These are phyloP conservation scores for Rotaria macrura DNA, from an alignment of 2,888 invertebrate species.

Conservation along the genomic window DNA sequence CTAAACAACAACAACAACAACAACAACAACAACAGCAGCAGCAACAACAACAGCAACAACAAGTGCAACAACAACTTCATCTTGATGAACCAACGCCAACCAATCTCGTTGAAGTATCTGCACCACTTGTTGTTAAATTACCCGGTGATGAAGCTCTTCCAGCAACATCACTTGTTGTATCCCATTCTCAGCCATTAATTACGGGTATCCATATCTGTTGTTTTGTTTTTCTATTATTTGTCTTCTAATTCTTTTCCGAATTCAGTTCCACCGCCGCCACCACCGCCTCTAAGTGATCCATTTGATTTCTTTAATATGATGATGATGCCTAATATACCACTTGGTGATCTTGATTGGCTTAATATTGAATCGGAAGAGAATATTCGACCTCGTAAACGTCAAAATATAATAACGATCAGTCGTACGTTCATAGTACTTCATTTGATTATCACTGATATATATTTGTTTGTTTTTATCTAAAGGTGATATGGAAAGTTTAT, in stretches of 20 bases:
- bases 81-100: background rate
- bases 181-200: background rate
- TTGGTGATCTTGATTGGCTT: background rate
- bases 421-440: background rate
- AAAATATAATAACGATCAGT: background rate
- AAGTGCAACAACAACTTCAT: background rate
- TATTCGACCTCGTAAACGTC: background rate
- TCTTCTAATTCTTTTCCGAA: no score
- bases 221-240: no score
- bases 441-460: background rate
- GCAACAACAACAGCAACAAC: background rate
- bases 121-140: background rate
- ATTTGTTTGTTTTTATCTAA: background rate
- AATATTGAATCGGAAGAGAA: conserved; percentile 2
- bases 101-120: background rate
- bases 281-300: background rate
- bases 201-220: no score
- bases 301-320: background rate
- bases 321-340: background rate
- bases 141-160: background rate
- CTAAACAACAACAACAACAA: background rate
- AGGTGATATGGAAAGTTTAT: conserved; percentile 11
- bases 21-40: background rate
- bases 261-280: background rate
- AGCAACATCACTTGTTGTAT: background rate